These are phyloP conservation scores for Nannobrachium achirus DNA, from an alignment of 2,113 vertebrate genomes.

Conservation along the genomic window DNA sequence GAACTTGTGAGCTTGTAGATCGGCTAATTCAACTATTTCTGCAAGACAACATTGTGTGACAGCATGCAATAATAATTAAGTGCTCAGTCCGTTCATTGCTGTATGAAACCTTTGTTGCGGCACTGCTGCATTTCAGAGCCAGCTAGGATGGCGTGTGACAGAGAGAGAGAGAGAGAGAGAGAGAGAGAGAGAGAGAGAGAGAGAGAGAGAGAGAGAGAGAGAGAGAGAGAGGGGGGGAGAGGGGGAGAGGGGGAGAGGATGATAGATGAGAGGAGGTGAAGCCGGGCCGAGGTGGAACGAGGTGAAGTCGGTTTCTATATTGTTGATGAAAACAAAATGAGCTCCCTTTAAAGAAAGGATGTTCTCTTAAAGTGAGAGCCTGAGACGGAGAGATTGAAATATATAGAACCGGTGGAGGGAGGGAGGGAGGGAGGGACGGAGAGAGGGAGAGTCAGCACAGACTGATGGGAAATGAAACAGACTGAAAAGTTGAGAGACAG, in stretches of 20 bases:
- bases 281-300: conserved; percentile 55
- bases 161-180: no score
- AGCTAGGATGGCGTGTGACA: no score
- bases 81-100: no score
- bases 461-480: conserved; percentile 16
- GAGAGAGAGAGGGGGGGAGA: not conserved
- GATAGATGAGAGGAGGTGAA: conserved; percentile 24
- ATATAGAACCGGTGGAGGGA: conserved; percentile 1
- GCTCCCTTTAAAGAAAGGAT: conserved; percentile 32
- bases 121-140: no score
- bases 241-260: conserved; percentile 10
- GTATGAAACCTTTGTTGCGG: no score
- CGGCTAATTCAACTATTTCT: no score
- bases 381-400: not conserved
- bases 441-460: conserved; percentile 34
- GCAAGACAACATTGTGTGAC: no score
- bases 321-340: conserved; percentile 51
- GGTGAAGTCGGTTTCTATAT: conserved; percentile 62
- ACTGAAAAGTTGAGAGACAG: conserved; percentile 30
- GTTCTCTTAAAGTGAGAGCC: conserved; percentile 38
- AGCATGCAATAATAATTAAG: no score
- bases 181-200: not conserved
- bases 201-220: not conserved
- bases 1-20: no score
- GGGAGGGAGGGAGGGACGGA: no score